These are phyloP conservation scores for Loxodonta africana DNA, from an alignment of 2,113 vertebrate genomes.

Conservation along the genomic window DNA sequence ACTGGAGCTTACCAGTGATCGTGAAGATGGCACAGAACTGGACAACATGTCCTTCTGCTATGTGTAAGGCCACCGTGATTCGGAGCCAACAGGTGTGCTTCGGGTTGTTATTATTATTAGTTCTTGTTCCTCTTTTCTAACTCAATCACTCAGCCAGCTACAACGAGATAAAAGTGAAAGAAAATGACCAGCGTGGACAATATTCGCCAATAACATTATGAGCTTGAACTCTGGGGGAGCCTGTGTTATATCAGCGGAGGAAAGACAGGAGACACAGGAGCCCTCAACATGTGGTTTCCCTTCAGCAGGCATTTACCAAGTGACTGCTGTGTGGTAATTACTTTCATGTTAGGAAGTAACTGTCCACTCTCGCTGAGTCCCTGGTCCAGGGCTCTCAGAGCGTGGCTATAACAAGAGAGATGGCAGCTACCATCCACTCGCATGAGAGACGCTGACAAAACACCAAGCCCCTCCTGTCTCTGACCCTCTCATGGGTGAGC, in stretches of 20 bases:
- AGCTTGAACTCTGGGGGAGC: background rate
- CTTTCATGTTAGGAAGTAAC: background rate
- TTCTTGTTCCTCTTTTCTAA: background rate
- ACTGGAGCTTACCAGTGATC: background rate
- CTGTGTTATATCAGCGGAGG: rapidly evolving
- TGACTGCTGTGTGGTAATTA: background rate
- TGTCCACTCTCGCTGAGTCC: background rate
- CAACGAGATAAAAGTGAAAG: background rate
- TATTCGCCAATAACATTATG: background rate
- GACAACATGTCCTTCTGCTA: background rate
- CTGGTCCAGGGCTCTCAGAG: too few relatives aligned
- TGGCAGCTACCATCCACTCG: background rate
- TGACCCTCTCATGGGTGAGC: background rate
- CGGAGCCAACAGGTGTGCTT: background rate
- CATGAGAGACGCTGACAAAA: background rate
- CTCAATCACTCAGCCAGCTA: background rate
- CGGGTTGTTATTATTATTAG: background rate
- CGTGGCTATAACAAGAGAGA: background rate
- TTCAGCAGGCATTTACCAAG: background rate
- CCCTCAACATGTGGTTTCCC: rapidly evolving
- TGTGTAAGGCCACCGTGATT: too few relatives aligned
- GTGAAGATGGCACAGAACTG: background rate
- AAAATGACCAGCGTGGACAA: background rate
- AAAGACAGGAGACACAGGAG: too few relatives aligned
- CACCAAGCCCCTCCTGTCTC: too few relatives aligned